These are phyloP conservation scores for Pachyuromys duprasi DNA, from an alignment of 2,797 vertebrate genomes.

Conservation along the genomic window DNA sequence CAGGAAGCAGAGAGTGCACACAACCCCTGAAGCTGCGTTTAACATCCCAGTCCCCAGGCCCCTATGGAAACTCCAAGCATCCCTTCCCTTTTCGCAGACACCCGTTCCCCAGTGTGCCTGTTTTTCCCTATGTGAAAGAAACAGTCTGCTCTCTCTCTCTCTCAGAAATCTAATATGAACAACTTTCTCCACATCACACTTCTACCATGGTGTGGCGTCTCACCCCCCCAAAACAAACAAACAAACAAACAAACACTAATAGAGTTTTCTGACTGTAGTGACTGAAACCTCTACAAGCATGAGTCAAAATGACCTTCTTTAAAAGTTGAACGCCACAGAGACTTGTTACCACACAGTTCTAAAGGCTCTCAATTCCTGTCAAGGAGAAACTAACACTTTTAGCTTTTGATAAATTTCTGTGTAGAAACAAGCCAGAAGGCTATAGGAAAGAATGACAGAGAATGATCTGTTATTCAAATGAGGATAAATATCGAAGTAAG, in stretches of 20 bases:
- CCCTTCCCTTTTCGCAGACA: neutral
- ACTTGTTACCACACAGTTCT: neutral
- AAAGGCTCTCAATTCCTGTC: neutral
- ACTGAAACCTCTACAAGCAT: neutral
- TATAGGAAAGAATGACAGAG: neutral
- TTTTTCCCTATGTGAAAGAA: neutral
- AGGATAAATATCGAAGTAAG: neutral
- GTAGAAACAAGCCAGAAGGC: neutral
- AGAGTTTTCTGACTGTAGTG: neutral
- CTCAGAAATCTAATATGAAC: neutral
- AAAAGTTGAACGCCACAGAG: neutral
- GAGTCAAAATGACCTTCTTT: neutral
- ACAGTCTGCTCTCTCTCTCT: neutral
- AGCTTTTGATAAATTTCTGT: neutral
- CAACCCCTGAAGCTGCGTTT: neutral
- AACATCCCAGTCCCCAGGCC: neutral
- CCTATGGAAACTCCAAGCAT: neutral
- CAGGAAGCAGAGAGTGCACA: neutral
- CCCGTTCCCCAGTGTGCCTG: neutral
- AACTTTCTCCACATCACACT: neutral
- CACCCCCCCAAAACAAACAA: neutral
- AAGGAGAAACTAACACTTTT: neutral
- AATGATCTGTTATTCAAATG: neutral
- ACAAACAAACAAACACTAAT: no score
- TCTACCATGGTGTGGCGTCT: neutral